phyloP scores from a whole-genome alignment of 2,888 invertebrate species.

The Metacarcinus magister region DNA sequence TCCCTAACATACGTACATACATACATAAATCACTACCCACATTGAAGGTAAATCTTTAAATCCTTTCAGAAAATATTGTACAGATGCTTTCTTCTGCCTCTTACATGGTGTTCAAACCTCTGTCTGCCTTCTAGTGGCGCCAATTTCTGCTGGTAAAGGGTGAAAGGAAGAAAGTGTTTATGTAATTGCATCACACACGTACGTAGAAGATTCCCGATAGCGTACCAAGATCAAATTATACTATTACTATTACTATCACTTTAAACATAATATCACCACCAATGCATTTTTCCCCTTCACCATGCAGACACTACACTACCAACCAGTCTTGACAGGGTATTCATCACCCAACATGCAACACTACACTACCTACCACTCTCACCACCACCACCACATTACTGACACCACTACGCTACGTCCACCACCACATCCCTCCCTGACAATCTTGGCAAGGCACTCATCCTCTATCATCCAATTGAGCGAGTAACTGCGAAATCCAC shows the following conservation, averaged over 20 bases:
- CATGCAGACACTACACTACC: background rate
- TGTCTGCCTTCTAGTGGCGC: background rate
- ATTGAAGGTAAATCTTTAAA: background rate
- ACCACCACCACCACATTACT: background rate
- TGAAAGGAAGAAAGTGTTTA: too few relatives aligned
- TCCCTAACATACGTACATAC: background rate
- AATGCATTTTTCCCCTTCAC: background rate
- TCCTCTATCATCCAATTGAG: conserved; percentile 45
- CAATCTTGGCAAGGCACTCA: background rate
- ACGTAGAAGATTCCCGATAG: too few relatives aligned
- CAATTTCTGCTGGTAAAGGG: background rate
- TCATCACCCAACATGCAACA: background rate
- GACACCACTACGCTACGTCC: background rate
- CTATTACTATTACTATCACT: background rate
- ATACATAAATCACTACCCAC: background rate
- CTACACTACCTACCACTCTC: background rate
- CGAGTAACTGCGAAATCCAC: background rate
- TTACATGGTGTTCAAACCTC: background rate
- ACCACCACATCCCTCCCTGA: background rate
- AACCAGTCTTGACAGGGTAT: background rate
- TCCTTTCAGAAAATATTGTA: too few relatives aligned
- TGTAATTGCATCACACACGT: too few relatives aligned
- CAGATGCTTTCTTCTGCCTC: background rate
- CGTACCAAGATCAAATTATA: too few relatives aligned
- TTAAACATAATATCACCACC: background rate